Evolutionary conservation across 2,888 invertebrate genomes (phyloP).

Genomic region (Hydriomena furcata): DNA sequence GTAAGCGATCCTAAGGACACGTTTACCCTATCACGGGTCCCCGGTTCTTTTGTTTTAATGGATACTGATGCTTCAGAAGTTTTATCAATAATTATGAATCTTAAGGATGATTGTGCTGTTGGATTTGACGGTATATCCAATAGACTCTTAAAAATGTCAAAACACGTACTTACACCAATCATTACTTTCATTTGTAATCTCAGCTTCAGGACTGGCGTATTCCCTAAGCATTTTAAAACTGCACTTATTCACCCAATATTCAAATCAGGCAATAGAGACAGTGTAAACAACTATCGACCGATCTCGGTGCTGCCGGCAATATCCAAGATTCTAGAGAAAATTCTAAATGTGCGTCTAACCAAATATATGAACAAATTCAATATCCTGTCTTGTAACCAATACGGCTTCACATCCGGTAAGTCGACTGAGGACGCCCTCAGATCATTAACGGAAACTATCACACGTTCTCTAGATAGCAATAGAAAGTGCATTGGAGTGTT

Average conservation of each 20-base stretch:
- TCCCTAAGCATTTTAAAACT: not conserved
- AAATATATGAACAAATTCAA: too few species aligned
- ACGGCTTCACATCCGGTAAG: too few species aligned
- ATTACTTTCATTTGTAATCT: not conserved
- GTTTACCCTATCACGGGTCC: not conserved
- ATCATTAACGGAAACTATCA: too few species aligned
- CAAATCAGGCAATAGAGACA: not conserved
- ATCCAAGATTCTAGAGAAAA: too few species aligned
- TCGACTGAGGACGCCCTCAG: too few species aligned
- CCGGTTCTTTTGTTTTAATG: not conserved
- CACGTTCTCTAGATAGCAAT: too few species aligned
- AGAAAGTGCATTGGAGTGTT: too few species aligned
- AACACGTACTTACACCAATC: not conserved
- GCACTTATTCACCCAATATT: not conserved
- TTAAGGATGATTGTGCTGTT: not conserved
- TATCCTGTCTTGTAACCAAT: too few species aligned
- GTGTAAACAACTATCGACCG: not conserved
- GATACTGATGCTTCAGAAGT: not conserved
- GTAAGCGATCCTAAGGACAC: not conserved
- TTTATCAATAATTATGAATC: not conserved
- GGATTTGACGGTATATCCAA: not conserved
- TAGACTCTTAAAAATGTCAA: not conserved
- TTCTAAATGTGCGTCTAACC: too few species aligned
- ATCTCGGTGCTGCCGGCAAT: too few species aligned
- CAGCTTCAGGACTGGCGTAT: not conserved